phyloP scores from a whole-genome alignment of 1,140 invertebrate genomes.

The Zaprionus vittiger region DNA sequence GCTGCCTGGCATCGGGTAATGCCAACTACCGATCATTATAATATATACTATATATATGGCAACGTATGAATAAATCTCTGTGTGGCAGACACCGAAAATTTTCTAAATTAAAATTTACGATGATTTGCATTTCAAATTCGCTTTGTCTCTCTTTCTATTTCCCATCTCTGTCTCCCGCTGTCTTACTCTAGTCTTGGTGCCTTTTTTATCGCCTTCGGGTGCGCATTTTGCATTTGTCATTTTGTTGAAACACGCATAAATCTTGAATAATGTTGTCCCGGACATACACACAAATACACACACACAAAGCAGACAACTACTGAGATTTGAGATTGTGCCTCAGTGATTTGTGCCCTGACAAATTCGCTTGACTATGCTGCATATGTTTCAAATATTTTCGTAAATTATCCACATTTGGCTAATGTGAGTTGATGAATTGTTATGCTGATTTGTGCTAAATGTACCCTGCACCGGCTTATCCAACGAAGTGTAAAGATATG shows the following conservation, averaged over 20 bases:
- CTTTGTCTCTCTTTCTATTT: neutral
- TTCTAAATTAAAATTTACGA: slow-evolving; percentile 75
- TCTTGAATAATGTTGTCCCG: slow-evolving; percentile 69
- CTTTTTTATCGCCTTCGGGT: slow-evolving; percentile 56
- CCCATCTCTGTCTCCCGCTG: neutral
- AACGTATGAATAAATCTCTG: slow-evolving; percentile 62
- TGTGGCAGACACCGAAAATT: slow-evolving; percentile 40
- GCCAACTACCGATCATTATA: slow-evolving; percentile 76
- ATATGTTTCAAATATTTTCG: slow-evolving; percentile 26
- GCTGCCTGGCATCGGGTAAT: slow-evolving; percentile 41
- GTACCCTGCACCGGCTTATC: neutral
- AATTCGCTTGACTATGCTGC: slow-evolving; percentile 59
- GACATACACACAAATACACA: slow-evolving; percentile 21
- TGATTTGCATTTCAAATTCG: slow-evolving; percentile 75
- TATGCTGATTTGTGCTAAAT: slow-evolving; percentile 39
- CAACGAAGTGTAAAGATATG: neutral
- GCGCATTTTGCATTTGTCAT: slow-evolving; percentile 63
- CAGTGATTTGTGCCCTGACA: slow-evolving; percentile 37
- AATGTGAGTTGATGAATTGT: slow-evolving; percentile 63
- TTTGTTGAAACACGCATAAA: slow-evolving; percentile 69
- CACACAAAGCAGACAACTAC: slow-evolving; percentile 6
- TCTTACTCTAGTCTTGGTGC: neutral
- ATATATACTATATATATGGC: slow-evolving; percentile 21
- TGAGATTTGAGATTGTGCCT: slow-evolving; percentile 5
- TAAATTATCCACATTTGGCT: slow-evolving; percentile 59